These are phyloP conservation scores for Drosophila mimica DNA, from an alignment of 2,888 invertebrate species.

Conservation along the genomic window DNA sequence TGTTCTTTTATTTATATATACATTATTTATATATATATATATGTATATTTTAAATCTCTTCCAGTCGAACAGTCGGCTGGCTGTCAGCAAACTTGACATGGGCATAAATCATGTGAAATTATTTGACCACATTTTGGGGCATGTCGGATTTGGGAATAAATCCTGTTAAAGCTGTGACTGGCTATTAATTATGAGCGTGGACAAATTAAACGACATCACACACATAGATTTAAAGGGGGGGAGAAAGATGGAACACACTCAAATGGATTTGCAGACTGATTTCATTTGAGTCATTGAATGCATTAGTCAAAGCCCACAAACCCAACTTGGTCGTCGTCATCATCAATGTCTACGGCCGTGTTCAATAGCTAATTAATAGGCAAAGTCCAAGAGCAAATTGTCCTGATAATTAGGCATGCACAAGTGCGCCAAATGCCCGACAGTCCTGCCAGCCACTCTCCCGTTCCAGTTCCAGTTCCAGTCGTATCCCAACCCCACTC, in stretches of 20 bases:
- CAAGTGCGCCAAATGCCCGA: constrained; percentile 66
- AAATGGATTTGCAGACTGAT: constrained; percentile 55
- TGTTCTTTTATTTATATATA: no score
- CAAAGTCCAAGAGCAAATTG: constrained; percentile 78
- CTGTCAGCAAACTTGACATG: constrained; percentile 9
- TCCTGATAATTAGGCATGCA: constrained; percentile 79
- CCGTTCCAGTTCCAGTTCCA: not conserved
- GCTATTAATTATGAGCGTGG: constrained; percentile 70
- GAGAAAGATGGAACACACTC: not conserved
- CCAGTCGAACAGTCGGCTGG: not conserved
- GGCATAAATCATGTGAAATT: constrained; percentile 58
- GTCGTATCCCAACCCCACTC: not conserved
- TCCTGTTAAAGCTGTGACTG: constrained; percentile 56
- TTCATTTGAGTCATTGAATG: constrained; percentile 79
- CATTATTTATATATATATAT: no score
- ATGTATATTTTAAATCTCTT: not conserved
- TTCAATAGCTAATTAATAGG: constrained; percentile 77
- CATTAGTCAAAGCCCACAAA: constrained; percentile 69
- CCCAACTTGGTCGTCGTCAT: constrained; percentile 45
- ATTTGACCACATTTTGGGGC: constrained; percentile 21
- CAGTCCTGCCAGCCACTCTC: not conserved
- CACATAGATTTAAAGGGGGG: not conserved
- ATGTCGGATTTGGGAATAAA: constrained; percentile 38
- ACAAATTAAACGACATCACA: constrained; percentile 66
- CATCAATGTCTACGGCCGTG: constrained; percentile 43